Conservation (phyloP, 2,888 invertebrate species). For the Leptinotarsa haldemani region DNA sequence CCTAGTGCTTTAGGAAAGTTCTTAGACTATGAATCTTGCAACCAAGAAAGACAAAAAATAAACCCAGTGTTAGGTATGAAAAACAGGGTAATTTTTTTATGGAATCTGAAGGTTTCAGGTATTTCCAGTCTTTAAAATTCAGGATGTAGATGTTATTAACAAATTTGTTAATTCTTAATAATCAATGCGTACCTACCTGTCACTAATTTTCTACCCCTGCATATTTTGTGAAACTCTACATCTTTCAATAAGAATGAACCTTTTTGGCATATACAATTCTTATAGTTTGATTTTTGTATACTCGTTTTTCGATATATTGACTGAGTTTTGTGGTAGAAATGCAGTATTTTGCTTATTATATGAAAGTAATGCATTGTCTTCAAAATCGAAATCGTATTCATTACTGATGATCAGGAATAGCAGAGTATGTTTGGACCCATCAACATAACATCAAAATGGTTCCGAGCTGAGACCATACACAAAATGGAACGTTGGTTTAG, state of each 20-base stretch:
- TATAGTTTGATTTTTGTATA: neutral
- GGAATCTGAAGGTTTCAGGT: neutral
- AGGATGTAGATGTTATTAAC: conserved; percentile 10
- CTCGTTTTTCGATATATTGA: neutral
- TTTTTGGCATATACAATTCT: neutral
- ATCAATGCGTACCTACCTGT: neutral
- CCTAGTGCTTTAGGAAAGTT: no score
- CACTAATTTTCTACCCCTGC: neutral
- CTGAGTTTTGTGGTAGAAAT: neutral
- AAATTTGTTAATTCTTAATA: neutral
- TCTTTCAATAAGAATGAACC: conserved; percentile 6
- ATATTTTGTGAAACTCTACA: conserved; percentile 13
- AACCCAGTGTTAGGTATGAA: no score
- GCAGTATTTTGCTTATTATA: neutral
- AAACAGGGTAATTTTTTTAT: no score
- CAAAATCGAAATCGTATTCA: conserved; percentile 20
- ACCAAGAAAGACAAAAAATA: no score
- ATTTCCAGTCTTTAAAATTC: conserved; percentile 15
- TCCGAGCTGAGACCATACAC: no score
- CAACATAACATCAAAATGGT: no score
- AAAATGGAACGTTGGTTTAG: no score
- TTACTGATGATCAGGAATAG: no score
- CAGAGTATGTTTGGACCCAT: no score
- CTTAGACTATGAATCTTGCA: no score
- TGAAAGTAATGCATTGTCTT: conserved; percentile 1